Conservation (phyloP, 1,140 invertebrate genomes). For the Adoxophyes honmai region DNA sequence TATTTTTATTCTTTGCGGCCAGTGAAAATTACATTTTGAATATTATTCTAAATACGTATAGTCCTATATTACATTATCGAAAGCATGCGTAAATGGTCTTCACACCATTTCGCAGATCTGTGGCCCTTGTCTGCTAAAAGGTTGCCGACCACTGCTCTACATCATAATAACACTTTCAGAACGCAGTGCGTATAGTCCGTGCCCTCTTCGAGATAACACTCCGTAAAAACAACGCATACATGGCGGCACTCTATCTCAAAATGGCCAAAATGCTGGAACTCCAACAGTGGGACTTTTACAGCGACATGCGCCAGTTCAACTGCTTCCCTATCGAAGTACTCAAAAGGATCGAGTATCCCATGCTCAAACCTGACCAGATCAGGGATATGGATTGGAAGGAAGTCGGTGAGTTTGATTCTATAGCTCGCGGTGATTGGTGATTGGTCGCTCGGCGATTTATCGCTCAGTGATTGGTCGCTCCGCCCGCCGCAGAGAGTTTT, state of each 20-base stretch:
- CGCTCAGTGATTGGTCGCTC: no score
- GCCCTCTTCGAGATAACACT: conserved; percentile 97
- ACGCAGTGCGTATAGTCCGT: conserved; percentile 92
- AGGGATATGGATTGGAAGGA: conserved; percentile 93
- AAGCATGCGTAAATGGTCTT: no score
- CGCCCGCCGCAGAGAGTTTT: no score
- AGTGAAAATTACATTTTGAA: no score
- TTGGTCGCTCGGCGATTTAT: no score
- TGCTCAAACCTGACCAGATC: conserved; percentile 86
- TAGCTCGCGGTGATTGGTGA: no score
- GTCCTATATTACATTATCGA: no score
- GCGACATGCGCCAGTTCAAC: conserved; percentile 91
- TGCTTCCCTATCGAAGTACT: conserved; percentile 88
- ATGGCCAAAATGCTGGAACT: conserved; percentile 94
- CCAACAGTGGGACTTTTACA: conserved; percentile 92
- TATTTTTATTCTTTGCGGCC: no score
- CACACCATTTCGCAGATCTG: background rate
- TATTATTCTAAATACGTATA: no score
- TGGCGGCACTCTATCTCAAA: conserved; percentile 88
- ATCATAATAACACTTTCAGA: no score
- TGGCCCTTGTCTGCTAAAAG: no score
- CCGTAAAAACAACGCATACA: conserved; percentile 91
- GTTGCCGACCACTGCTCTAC: no score
- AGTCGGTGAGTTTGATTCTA: conserved; percentile 80
- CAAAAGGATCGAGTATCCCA: conserved; percentile 87